A percentile compares a stretch with the other conserved stretches of the same genome.
Conservation (phyloP, 1,140 invertebrate genomes). For the Philotrypesis tridentata region DNA sequence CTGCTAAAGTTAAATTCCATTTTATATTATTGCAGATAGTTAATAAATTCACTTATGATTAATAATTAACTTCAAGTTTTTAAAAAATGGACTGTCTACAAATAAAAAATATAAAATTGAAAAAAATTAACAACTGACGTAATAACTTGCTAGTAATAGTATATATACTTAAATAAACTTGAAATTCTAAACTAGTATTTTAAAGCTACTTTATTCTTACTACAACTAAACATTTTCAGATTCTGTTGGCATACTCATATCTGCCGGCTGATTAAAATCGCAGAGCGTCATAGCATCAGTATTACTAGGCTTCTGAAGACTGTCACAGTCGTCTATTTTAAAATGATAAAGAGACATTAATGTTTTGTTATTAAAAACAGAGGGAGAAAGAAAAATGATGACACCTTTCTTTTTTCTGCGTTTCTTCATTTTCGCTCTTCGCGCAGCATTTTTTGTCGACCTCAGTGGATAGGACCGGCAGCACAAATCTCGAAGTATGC, state of each 20-base stretch:
- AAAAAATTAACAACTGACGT: no score
- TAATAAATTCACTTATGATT: no score
- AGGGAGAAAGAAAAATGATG: neutral
- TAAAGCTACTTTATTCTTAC: neutral
- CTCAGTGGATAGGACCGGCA: conserved; percentile 52
- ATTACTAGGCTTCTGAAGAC: conserved; percentile 13
- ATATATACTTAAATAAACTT: no score
- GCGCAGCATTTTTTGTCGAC: neutral
- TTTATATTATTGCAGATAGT: no score
- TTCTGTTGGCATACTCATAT: conserved; percentile 65
- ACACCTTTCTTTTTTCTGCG: conserved; percentile 6
- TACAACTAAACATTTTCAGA: conserved; percentile 62
- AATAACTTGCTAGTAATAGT: no score
- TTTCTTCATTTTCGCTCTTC: neutral
- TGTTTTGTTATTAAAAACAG: neutral
- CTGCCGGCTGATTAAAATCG: conserved; percentile 59
- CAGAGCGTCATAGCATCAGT: conserved; percentile 58
- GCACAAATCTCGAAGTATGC: conserved; percentile 63
- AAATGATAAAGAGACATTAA: neutral
- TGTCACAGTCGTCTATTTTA: neutral
- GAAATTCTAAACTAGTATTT: no score
- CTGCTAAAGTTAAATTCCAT: no score
- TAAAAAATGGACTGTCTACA: no score
- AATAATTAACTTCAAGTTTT: no score
- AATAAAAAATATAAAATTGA: no score